Evolutionary conservation across 2,888 invertebrate genomes (phyloP).

Genomic region (Clusia tigrina): DNA sequence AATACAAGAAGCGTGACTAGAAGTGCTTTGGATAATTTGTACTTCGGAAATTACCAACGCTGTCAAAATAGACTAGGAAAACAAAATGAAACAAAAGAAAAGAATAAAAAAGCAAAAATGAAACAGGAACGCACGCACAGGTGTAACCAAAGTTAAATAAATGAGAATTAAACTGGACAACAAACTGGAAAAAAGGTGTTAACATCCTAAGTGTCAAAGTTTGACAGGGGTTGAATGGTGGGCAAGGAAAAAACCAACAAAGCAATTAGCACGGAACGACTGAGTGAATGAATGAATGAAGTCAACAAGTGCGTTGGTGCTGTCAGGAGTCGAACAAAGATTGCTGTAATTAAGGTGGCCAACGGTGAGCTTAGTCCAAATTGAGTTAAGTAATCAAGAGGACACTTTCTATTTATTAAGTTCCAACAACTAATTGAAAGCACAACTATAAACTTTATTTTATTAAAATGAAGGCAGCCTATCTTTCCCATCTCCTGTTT

Average conservation of each 20-base stretch:
- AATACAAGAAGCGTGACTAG: not conserved
- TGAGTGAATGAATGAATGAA: not conserved
- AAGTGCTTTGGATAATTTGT: not conserved
- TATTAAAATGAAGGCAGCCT: too few relatives aligned
- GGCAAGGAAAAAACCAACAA: not conserved
- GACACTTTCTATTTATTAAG: too few relatives aligned
- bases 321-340: not conserved
- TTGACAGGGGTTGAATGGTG: not conserved
- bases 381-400: too few relatives aligned
- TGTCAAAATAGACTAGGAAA: not conserved
- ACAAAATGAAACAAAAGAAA: not conserved
- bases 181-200: not conserved
- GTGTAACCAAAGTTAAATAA: not conserved
- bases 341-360: too few relatives aligned
- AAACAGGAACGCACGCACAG: conserved; percentile 5
- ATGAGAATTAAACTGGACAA: not conserved
- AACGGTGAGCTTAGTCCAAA: too few relatives aligned
- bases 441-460: too few relatives aligned
- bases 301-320: not conserved
- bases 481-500: too few relatives aligned
- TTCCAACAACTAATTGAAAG: too few relatives aligned
- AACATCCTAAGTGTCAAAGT: not conserved
- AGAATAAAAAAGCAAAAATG: not conserved
- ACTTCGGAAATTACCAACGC: not conserved
- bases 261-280: not conserved